Conservation (phyloP, 2,113 vertebrate genomes). For the Apodemus speciosus region DNA sequence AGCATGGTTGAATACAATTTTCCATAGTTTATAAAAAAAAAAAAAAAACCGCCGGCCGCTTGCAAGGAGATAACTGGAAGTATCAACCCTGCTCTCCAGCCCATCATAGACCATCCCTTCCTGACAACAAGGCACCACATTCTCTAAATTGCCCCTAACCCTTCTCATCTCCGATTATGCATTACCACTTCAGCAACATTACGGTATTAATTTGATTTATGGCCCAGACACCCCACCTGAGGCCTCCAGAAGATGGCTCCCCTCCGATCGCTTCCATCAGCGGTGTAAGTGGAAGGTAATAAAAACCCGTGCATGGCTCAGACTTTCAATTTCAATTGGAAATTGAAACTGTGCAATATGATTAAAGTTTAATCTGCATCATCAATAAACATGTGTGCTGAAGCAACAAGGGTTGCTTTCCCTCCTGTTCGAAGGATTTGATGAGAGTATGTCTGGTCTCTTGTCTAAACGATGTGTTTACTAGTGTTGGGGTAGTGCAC, state of each 20-base stretch:
- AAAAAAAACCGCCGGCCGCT: background rate
- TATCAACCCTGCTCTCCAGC: background rate
- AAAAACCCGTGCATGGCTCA: conserved; percentile 68
- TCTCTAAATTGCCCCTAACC: conserved; percentile 41
- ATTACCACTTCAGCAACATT: background rate
- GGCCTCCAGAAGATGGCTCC: conserved; percentile 62
- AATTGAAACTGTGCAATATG: conserved; percentile 80
- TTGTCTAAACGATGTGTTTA: background rate
- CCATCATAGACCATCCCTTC: background rate
- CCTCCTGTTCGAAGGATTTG: conserved; percentile 31
- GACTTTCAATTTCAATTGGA: conserved; percentile 81
- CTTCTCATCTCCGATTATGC: conserved; percentile 25
- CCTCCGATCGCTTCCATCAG: conserved; percentile 69
- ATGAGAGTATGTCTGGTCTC: background rate
- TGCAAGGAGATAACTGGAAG: background rate
- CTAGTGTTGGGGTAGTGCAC: background rate
- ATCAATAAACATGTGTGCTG: conserved; percentile 78
- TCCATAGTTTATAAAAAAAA: conserved; percentile 13
- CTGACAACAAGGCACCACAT: background rate
- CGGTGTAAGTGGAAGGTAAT: conserved; percentile 77
- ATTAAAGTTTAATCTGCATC: conserved; percentile 82
- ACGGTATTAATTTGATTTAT: conserved; percentile 71
- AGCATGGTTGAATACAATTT: background rate
- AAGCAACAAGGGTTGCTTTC: background rate
- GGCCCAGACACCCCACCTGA: conserved; percentile 62